Conservation (phyloP, 1,140 invertebrate species). For the Saxidomus purpurata region DNA sequence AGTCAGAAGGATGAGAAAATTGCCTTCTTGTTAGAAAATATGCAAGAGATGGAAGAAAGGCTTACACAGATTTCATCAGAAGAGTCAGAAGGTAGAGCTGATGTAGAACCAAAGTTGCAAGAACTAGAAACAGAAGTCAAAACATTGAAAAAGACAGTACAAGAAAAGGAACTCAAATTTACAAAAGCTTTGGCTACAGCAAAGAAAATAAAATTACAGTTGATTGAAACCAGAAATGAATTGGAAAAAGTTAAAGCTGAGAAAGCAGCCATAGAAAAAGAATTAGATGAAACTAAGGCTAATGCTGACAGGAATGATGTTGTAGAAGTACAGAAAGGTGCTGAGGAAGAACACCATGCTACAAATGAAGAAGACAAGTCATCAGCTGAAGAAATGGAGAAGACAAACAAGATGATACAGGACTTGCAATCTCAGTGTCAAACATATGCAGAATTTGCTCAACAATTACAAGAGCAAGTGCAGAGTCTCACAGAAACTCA, state of each 20-base stretch:
- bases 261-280: conserved; percentile 62
- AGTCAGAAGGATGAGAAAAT: conserved; percentile 80
- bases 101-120: background rate
- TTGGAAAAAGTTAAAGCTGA: conserved; percentile 36
- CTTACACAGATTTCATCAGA: conserved; percentile 71
- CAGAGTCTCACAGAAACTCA: conserved; percentile 72
- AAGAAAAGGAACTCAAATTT: conserved; percentile 79
- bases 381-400: conserved; percentile 38
- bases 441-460: conserved; percentile 71
- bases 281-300: background rate
- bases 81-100: conserved; percentile 40
- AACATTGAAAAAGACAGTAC: conserved; percentile 55
- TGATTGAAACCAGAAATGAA: conserved; percentile 68
- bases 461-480: conserved; percentile 77
- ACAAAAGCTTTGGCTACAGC: conserved; percentile 83
- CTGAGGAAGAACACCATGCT: background rate
- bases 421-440: conserved; percentile 51
- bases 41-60: conserved; percentile 82
- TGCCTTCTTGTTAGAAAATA: conserved; percentile 78
- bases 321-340: background rate
- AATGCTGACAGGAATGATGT: background rate
- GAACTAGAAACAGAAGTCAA: conserved; percentile 37
- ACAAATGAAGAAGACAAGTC: conserved; percentile 40
- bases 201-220: conserved; percentile 83
- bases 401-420: conserved; percentile 40